phyloP scores from a whole-genome alignment of 2,113 vertebrate species.

The Hiodon alosoides region DNA sequence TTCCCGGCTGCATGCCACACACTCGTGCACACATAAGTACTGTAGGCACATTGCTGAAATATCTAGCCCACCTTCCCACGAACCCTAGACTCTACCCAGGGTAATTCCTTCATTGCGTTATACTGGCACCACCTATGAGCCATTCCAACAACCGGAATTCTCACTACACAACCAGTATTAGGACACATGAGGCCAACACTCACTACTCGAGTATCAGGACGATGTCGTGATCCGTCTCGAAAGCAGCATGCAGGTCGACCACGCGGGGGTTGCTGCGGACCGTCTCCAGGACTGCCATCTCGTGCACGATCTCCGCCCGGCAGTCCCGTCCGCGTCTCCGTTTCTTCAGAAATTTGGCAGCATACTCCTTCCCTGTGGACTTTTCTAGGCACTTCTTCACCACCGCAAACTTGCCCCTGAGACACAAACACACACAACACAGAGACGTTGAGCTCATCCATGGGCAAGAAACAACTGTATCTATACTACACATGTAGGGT shows the following conservation, averaged over 20 bases:
- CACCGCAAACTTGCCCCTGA: slow-evolving; percentile 88
- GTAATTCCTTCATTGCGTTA: too few species aligned
- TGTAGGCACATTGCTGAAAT: too few species aligned
- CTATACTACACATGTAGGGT: too few species aligned
- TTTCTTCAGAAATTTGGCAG: slow-evolving; percentile 91
- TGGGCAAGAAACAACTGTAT: too few species aligned
- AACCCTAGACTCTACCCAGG: too few species aligned
- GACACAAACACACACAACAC: background rate
- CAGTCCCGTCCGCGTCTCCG: slow-evolving; percentile 87
- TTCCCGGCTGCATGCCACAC: too few species aligned
- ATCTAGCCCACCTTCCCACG: too few species aligned
- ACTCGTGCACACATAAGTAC: too few species aligned
- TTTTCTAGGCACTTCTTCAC: slow-evolving; percentile 87
- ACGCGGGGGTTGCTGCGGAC: slow-evolving; percentile 72
- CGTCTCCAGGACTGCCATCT: slow-evolving; percentile 86
- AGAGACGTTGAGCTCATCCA: too few species aligned
- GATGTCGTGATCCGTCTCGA: slow-evolving; percentile 86
- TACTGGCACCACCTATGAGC: too few species aligned
- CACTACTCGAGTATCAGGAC: slow-evolving; percentile 89
- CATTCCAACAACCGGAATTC: too few species aligned
- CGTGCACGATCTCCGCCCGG: slow-evolving; percentile 82
- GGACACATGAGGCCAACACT: slow-evolving; percentile 43
- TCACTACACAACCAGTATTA: too few species aligned
- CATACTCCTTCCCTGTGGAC: slow-evolving; percentile 80
- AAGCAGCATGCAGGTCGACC: slow-evolving; percentile 83